These are phyloP conservation scores for Oscheius sp. DNA, from an alignment of 2,888 invertebrate species.

Conservation along the genomic window DNA sequence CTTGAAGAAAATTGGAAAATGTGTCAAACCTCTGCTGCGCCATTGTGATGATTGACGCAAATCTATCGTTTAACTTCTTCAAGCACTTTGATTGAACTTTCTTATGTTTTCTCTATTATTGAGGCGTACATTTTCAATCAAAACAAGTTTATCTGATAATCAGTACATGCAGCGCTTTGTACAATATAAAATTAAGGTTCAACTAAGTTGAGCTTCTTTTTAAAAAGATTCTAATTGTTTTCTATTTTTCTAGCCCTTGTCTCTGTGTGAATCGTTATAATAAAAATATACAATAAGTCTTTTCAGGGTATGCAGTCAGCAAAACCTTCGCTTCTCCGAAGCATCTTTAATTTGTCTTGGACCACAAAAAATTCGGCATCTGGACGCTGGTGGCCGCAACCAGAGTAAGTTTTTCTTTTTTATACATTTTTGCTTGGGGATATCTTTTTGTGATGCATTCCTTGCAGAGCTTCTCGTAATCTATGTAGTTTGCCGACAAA, in stretches of 20 bases:
- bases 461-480: background rate
- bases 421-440: background rate
- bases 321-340: constrained; percentile 4
- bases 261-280: background rate
- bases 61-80: no score
- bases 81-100: no score
- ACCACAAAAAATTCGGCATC: constrained; percentile 46
- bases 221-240: background rate
- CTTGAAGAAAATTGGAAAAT: background rate
- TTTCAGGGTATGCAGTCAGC: constrained; percentile 21
- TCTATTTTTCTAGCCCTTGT: background rate
- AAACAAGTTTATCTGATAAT: no score
- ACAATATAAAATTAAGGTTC: no score
- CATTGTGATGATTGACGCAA: no score
- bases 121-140: no score
- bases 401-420: constrained; percentile 54
- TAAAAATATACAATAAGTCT: background rate
- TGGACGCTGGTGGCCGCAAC: constrained; percentile 68
- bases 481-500: background rate
- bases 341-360: background rate
- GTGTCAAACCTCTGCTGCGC: background rate
- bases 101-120: no score
- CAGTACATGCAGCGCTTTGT: no score
- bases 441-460: background rate
- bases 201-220: background rate